A percentile compares a stretch with the other conserved stretches of the same genome.
These are phyloP conservation scores for Ectropis grisescens DNA, from an alignment of 1,140 invertebrate species.

Conservation along the genomic window DNA sequence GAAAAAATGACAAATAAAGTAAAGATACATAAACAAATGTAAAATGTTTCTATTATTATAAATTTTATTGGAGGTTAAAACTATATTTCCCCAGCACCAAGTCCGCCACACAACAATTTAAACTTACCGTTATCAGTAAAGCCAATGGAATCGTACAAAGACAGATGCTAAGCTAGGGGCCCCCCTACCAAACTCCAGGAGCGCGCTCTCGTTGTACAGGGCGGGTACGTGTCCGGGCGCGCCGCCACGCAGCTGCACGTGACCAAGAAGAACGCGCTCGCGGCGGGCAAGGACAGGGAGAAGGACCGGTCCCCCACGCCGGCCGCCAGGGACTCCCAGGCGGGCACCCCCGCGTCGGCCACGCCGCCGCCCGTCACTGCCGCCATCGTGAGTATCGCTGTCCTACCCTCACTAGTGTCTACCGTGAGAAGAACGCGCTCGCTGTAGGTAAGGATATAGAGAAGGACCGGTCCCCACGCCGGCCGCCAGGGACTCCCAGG, in stretches of 20 bases:
- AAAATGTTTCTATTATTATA: too few relatives aligned
- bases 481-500: conserved; percentile 20
- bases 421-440: conserved; percentile 82
- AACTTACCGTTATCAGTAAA: too few relatives aligned
- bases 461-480: conserved; percentile 29
- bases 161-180: conserved; percentile 43
- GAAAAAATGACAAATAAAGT: too few relatives aligned
- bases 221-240: conserved; percentile 71
- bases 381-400: conserved; percentile 20
- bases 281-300: conserved; percentile 29
- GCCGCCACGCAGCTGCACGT: conserved; percentile 70
- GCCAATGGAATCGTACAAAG: conserved; percentile 29
- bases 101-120: too few relatives aligned
- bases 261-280: conserved; percentile 80
- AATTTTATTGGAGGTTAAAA: too few relatives aligned
- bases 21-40: too few relatives aligned
- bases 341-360: conserved; percentile 24
- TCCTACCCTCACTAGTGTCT: too few relatives aligned
- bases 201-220: conserved; percentile 73
- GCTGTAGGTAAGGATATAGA: conserved; percentile 42
- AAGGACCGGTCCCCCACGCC: conserved; percentile 34
- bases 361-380: conserved; percentile 34
- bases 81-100: too few relatives aligned
- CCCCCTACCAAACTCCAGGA: conserved; percentile 63
- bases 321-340: conserved; percentile 19